phyloP scores from a whole-genome alignment of 1,140 invertebrate genomes.

The Tetramorium simillimum region DNA sequence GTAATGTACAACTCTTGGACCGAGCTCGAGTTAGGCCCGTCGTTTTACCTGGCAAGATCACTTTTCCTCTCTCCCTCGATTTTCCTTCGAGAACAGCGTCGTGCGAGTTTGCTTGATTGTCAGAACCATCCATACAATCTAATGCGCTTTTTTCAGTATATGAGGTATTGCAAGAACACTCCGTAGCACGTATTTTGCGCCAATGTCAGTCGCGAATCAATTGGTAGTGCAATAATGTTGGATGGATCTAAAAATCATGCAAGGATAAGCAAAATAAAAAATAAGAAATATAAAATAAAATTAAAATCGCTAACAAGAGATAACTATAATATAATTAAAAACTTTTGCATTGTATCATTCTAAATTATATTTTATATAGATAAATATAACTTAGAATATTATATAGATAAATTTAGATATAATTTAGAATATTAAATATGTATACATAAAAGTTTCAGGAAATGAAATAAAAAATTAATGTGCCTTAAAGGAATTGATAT shows the following conservation, averaged over 20 bases:
- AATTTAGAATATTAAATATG: neutral
- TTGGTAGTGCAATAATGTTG: neutral
- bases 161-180: neutral
- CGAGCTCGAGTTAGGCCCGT: constrained; percentile 38
- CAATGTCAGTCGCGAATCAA: neutral
- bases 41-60: constrained; percentile 44
- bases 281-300: constrained; percentile 9
- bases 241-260: constrained; percentile 66
- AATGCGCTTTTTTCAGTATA: neutral
- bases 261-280: constrained; percentile 43
- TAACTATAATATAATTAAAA: neutral
- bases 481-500: neutral
- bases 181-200: neutral
- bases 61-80: neutral
- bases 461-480: neutral
- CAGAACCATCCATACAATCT: constrained; percentile 63
- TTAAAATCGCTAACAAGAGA: neutral
- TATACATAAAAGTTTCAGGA: neutral
- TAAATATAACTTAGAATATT: neutral
- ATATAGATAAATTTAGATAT: neutral
- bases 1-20: constrained; percentile 54
- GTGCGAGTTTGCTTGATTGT: constrained; percentile 52
- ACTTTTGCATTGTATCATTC: neutral
- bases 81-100: constrained; percentile 39
- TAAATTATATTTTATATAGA: constrained; percentile 1